Percentiles rank a stretch among this genome's conserved stretches.
phyloP scores from a whole-genome alignment of 2,113 vertebrate species.

The Reinhardtius hippoglossoides region DNA sequence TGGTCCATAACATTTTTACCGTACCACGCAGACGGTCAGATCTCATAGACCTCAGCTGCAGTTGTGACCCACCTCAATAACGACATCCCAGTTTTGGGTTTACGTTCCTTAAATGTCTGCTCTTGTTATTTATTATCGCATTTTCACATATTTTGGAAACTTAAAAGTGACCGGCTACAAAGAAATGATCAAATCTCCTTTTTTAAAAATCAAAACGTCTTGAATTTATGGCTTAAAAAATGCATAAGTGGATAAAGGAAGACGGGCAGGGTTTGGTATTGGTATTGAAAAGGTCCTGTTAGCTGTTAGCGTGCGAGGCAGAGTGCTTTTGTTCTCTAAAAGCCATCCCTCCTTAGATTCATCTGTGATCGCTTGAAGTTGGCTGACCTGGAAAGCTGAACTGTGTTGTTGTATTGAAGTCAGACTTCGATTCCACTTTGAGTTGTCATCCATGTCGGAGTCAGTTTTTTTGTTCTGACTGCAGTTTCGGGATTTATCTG shows the following conservation, averaged over 20 bases:
- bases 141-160: too few species aligned
- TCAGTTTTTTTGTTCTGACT: conserved; percentile 23
- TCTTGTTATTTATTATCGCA: too few species aligned
- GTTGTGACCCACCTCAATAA: too few species aligned
- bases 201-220: too few species aligned
- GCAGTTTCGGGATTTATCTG: conserved; percentile 57
- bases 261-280: neutral
- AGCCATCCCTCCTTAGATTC: conserved; percentile 31
- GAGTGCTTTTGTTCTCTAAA: conserved; percentile 47
- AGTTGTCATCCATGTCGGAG: conserved; percentile 37
- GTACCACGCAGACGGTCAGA: too few species aligned
- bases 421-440: conserved; percentile 48
- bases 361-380: conserved; percentile 52
- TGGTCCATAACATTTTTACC: too few species aligned
- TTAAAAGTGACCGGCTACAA: too few species aligned
- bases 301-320: conserved; percentile 35
- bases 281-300: conserved; percentile 21
- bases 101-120: too few species aligned
- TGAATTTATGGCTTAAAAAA: too few species aligned
- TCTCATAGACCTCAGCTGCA: too few species aligned
- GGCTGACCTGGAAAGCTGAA: conserved; percentile 45
- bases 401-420: conserved; percentile 50
- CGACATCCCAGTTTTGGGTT: too few species aligned
- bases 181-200: too few species aligned
- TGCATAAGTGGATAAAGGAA: neutral